These are phyloP conservation scores for Apamea crenata DNA, from an alignment of 2,888 invertebrate species.

Conservation along the genomic window DNA sequence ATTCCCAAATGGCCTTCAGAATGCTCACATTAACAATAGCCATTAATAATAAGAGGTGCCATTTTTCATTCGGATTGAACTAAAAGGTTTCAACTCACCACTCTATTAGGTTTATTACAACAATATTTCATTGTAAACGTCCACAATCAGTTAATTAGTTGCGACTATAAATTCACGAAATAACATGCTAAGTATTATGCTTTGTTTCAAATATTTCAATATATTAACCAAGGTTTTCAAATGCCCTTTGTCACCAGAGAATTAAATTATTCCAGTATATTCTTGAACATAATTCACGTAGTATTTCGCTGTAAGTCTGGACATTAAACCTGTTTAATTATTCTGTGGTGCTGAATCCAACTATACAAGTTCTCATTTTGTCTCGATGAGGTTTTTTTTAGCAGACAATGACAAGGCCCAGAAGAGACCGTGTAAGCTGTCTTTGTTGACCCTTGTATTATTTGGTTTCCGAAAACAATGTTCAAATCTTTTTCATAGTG, in stretches of 20 bases:
- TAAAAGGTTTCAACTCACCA: conserved; percentile 63
- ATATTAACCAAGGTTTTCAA: conserved; percentile 46
- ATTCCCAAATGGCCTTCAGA: conserved; percentile 26
- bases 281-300: conserved; percentile 36
- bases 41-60: conserved; percentile 42
- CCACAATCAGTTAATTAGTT: conserved; percentile 74
- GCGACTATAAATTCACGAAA: conserved; percentile 69
- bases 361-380: conserved; percentile 46
- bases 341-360: conserved; percentile 45
- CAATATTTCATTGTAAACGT: conserved; percentile 70
- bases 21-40: conserved; percentile 29
- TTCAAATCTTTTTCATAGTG: background rate
- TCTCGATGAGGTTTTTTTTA: conserved; percentile 36
- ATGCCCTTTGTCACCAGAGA: conserved; percentile 55
- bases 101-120: conserved; percentile 67
- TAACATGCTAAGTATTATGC: conserved; percentile 60
- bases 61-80: conserved; percentile 64
- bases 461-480: background rate
- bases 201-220: conserved; percentile 61
- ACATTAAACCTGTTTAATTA: conserved; percentile 49
- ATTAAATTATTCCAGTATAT: conserved; percentile 44
- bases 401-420: conserved; percentile 31
- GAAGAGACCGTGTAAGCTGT: conserved; percentile 27
- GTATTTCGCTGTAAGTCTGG: conserved; percentile 33
- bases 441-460: conserved; percentile 29